These are phyloP conservation scores for Slavum lentiscoides DNA, from an alignment of 2,888 invertebrate species.

Conservation along the genomic window DNA sequence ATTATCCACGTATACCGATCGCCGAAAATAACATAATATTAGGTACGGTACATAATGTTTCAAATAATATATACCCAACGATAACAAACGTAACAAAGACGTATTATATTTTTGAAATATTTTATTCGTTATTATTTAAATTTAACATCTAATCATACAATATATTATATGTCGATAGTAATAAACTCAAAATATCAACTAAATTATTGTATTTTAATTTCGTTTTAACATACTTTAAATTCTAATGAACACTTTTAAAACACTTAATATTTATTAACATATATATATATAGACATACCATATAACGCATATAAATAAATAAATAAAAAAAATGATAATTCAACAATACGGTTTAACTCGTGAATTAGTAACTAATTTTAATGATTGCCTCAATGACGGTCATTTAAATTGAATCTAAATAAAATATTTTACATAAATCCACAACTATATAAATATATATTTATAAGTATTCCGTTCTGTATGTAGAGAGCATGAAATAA, in stretches of 20 bases:
- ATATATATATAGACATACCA: not conserved
- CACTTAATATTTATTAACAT: slow-evolving; percentile 31
- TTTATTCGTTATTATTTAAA: too few species aligned
- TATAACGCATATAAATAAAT: slow-evolving; percentile 8
- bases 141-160: too few species aligned
- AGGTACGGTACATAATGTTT: too few species aligned
- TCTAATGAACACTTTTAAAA: slow-evolving; percentile 49
- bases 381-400: slow-evolving; percentile 36
- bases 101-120: not conserved
- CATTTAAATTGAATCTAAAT: slow-evolving; percentile 17
- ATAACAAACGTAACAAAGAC: too few species aligned
- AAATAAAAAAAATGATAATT: slow-evolving; percentile 27
- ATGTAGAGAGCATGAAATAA: too few species aligned
- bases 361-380: slow-evolving; percentile 11
- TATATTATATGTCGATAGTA: too few species aligned
- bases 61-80: too few species aligned
- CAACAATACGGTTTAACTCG: slow-evolving; percentile 15
- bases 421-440: slow-evolving; percentile 3
- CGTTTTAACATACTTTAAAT: slow-evolving; percentile 28
- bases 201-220: slow-evolving; percentile 21
- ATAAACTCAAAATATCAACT: slow-evolving; percentile 17
- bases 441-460: not conserved
- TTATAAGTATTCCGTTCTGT: too few species aligned
- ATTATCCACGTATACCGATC: too few species aligned
- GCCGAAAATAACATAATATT: too few species aligned